Percentiles rank a stretch among this genome's conserved stretches.
These are phyloP conservation scores for Galaxias olidus DNA, from an alignment of 2,797 vertebrate species.

Conservation along the genomic window DNA sequence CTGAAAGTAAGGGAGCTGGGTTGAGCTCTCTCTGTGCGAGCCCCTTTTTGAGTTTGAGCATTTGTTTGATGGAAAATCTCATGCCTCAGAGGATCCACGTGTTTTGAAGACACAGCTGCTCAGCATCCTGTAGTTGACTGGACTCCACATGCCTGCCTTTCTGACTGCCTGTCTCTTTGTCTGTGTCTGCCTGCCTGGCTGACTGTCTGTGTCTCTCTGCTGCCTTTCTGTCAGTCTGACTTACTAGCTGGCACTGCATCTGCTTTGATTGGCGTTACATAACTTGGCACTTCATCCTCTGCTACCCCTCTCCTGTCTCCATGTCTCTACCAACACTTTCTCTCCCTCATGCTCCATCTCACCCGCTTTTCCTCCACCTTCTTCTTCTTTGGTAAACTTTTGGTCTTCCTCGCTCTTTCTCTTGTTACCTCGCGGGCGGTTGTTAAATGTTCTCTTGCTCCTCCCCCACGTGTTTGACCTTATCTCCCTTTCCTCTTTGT, in stretches of 20 bases:
- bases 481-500: not conserved
- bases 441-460: too few relatives aligned
- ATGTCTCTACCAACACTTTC: not conserved
- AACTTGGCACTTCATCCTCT: slow-evolving; percentile 65
- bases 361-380: not conserved
- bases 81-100: slow-evolving; percentile 74
- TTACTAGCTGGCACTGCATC: slow-evolving; percentile 70
- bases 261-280: slow-evolving; percentile 76
- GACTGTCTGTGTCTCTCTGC: too few relatives aligned
- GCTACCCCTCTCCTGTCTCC: slow-evolving; percentile 27
- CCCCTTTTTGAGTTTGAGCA: slow-evolving; percentile 61
- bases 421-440: too few relatives aligned
- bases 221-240: slow-evolving; percentile 23
- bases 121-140: slow-evolving; percentile 67
- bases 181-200: too few relatives aligned
- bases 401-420: too few relatives aligned
- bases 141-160: slow-evolving; percentile 57
- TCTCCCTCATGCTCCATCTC: slow-evolving; percentile 8
- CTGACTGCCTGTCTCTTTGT: not conserved
- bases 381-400: too few relatives aligned
- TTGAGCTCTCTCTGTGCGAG: slow-evolving; percentile 61
- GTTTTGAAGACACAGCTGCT: slow-evolving; percentile 72
- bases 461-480: not conserved
- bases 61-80: slow-evolving; percentile 78
- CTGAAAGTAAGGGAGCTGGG: slow-evolving; percentile 16